Base-by-base conservation (phyloP, 2,888 invertebrate genomes). In the Microchrysa polita region DNA sequence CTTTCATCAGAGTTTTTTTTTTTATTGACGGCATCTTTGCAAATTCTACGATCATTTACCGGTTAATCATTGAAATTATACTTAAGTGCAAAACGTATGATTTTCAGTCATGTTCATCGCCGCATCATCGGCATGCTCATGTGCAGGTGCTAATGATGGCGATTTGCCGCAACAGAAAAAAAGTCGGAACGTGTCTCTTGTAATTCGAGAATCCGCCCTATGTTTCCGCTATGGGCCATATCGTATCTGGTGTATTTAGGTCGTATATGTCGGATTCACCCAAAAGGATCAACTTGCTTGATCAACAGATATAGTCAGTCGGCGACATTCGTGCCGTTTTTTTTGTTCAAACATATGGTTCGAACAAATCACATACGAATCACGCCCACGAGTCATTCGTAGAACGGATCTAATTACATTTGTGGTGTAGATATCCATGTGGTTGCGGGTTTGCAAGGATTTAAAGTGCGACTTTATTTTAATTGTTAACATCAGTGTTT, bases 361-460 rank as follows among this genome's bases (percentile, higher is more conserved):
- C 65, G 65, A 65, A 65, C 65, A 65, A 65, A 65, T 65, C 65
- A 65, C 65, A 48, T 23, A 52, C n/a, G n/a, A 16, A 12, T 52
- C 44, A 65, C 65, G 44, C 65, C 65, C 44, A 14, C 52, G 48
- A n/a, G 23, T 4, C 48, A 34, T 20, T 16, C 22, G 12, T 44
- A 22, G 44, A 52, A 44, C 65, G 52, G 65, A 65, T 65, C 44
- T 52, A 14, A 23, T 65, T 65, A 20, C 65, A 48, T 65, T 65
- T 65, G 65, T 48, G 65, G 65, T 23, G 27, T 20, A 34, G 27
- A 5, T 5, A 34, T 34, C 27, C 27, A 7, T 34, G 7, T 34
- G 27, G 7, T 34, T n/a, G n/a, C n/a, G 27, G 27, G 7, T 7
- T 34, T 34, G 27, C 27, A 34, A 34, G 4, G 27, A 34, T 34